These are phyloP conservation scores for Muscicapa striata DNA, from an alignment of 2,797 vertebrate species.

Conservation along the genomic window DNA sequence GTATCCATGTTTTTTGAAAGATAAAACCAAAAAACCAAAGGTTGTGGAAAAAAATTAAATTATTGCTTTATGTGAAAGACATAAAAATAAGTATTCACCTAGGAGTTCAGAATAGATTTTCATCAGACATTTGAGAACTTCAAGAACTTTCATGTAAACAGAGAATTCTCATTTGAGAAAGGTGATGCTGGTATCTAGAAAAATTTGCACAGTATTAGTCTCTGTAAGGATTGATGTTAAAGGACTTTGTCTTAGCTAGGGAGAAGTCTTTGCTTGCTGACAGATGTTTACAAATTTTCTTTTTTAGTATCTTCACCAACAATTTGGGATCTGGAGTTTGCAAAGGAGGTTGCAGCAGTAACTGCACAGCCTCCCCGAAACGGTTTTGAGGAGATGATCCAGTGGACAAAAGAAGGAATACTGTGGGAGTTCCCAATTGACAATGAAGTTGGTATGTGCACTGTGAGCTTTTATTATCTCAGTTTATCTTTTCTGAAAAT, in stretches of 20 bases:
- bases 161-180: neutral
- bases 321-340: slow-evolving; percentile 93
- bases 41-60: neutral
- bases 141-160: neutral
- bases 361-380: slow-evolving; percentile 81
- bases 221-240: neutral
- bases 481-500: neutral
- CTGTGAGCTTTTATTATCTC: neutral
- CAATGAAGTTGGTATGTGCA: slow-evolving; percentile 87
- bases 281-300: neutral
- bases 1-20: neutral
- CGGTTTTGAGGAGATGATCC: slow-evolving; percentile 93
- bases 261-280: neutral
- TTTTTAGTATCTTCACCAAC: slow-evolving; percentile 76
- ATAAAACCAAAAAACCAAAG: neutral
- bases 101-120: neutral
- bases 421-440: slow-evolving; percentile 93
- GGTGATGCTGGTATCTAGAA: neutral
- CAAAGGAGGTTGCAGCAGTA: slow-evolving; percentile 75
- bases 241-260: neutral
- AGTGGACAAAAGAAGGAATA: slow-evolving; percentile 93
- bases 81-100: neutral
- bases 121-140: neutral
- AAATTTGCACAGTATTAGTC: neutral
- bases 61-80: neutral